Evolutionary conservation across 2,888 invertebrate genomes (phyloP).

Genomic region (Mythimna impura): DNA sequence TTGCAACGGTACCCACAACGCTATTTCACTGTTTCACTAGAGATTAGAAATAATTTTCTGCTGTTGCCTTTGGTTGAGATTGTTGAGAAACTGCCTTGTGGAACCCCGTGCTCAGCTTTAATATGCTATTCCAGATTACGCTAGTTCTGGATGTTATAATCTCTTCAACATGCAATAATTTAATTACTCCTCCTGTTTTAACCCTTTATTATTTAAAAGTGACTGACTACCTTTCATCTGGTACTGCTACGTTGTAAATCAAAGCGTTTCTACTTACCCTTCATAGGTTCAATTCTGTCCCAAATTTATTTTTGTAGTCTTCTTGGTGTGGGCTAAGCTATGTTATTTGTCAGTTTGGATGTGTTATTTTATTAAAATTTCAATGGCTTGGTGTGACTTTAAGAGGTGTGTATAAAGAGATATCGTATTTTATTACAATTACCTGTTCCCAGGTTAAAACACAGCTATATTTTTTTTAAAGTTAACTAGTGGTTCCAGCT

Average conservation of each 20-base stretch:
- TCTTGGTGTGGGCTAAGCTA: conserved; percentile 44
- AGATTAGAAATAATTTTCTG: neutral
- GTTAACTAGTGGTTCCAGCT: neutral
- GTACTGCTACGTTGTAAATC: conserved; percentile 17
- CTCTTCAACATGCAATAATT: conserved; percentile 21
- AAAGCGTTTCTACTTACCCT: conserved; percentile 22
- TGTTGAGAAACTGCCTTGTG: conserved; percentile 29
- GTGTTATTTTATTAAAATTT: conserved; percentile 48
- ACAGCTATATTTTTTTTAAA: neutral
- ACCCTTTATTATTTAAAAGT: conserved; percentile 3
- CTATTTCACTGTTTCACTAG: neutral
- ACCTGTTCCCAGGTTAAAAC: neutral
- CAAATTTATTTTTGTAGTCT: conserved; percentile 21
- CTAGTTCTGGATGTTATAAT: conserved; percentile 11
- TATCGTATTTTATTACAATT: neutral
- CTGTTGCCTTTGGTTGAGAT: neutral
- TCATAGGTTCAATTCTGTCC: conserved; percentile 34
- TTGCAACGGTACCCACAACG: neutral
- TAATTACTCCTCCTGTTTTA: neutral
- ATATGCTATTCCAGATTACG: conserved; percentile 6
- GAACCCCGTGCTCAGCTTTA: conserved; percentile 16
- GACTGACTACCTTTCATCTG: conserved; percentile 15
- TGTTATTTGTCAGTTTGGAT: conserved; percentile 36
- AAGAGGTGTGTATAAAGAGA: neutral
- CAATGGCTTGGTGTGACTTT: conserved; percentile 30